Percentiles rank a stretch among this genome's conserved stretches.
These are phyloP conservation scores for Oenanthe oenanthe DNA, from an alignment of 2,113 vertebrate species.

Conservation along the genomic window DNA sequence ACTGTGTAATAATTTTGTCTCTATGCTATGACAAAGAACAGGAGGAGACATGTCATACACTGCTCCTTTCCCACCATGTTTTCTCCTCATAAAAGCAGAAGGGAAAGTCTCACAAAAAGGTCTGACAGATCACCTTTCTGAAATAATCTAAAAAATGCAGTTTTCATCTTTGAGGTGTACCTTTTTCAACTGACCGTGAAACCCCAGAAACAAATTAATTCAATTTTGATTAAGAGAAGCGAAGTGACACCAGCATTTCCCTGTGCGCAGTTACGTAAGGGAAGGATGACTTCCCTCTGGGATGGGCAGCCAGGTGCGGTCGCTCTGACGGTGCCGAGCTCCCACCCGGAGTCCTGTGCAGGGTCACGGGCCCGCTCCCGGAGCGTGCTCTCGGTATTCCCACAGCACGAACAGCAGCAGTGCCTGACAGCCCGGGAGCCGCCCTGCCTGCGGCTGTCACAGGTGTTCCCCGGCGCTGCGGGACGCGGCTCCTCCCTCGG, in stretches of 20 bases:
- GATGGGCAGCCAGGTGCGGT: neutral
- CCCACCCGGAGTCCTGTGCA: neutral
- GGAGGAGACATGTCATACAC: neutral
- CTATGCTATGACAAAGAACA: neutral
- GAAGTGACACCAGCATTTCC: neutral
- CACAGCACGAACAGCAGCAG: accelerated
- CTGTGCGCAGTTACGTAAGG: neutral
- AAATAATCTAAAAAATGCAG: neutral
- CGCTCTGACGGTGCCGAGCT: neutral
- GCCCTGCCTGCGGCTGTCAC: neutral
- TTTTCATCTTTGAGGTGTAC: accelerated
- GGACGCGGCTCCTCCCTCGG: neutral
- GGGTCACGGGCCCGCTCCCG: neutral
- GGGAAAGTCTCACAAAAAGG: neutral
- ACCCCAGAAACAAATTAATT: neutral
- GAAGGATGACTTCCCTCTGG: neutral
- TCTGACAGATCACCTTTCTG: neutral
- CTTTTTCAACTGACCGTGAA: neutral
- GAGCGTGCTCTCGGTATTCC: neutral
- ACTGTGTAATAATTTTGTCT: neutral
- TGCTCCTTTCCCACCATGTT: accelerated
- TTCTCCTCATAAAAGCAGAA: neutral
- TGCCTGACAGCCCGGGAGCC: neutral
- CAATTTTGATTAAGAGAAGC: neutral
- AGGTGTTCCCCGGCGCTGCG: neutral